These are phyloP conservation scores for Hemistola chrysoprasaria DNA, from an alignment of 2,888 invertebrate genomes.

Conservation along the genomic window DNA sequence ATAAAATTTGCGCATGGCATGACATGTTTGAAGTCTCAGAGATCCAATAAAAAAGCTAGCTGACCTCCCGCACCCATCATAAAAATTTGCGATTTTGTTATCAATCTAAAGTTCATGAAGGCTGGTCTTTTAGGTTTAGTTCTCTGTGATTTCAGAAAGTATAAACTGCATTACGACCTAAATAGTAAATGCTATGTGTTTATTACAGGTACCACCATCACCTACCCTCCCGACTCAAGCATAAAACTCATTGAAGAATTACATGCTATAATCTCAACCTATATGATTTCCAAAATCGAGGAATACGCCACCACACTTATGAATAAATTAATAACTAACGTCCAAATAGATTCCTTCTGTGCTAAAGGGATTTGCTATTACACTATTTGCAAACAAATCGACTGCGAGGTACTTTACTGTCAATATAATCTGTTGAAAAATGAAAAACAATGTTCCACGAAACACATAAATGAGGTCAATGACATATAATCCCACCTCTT, in stretches of 20 bases:
- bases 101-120: too few relatives aligned
- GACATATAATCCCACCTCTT: constrained; percentile 24
- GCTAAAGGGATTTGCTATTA: constrained; percentile 53
- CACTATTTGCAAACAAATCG: constrained; percentile 38
- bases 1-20: too few relatives aligned
- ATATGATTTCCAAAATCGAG: constrained; percentile 42
- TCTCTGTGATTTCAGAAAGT: too few relatives aligned
- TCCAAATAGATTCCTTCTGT: constrained; percentile 50
- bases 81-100: too few relatives aligned
- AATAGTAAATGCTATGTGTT: too few relatives aligned
- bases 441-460: constrained; percentile 39
- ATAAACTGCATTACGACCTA: too few relatives aligned
- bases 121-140: too few relatives aligned
- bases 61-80: too few relatives aligned
- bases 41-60: too few relatives aligned
- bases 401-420: constrained; percentile 45
- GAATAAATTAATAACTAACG: constrained; percentile 44
- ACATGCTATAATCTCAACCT: constrained; percentile 32
- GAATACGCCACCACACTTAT: constrained; percentile 47
- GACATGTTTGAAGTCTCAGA: too few relatives aligned
- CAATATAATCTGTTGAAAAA: constrained; percentile 49
- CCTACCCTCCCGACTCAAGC: constrained; percentile 34
- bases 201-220: too few relatives aligned
- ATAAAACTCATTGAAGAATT: constrained; percentile 20
- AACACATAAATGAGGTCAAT: constrained; percentile 13